A percentile compares a stretch with the other conserved stretches of the same genome.
phyloP scores from a whole-genome alignment of 1,140 invertebrate species.

The Chymomyza costata region DNA sequence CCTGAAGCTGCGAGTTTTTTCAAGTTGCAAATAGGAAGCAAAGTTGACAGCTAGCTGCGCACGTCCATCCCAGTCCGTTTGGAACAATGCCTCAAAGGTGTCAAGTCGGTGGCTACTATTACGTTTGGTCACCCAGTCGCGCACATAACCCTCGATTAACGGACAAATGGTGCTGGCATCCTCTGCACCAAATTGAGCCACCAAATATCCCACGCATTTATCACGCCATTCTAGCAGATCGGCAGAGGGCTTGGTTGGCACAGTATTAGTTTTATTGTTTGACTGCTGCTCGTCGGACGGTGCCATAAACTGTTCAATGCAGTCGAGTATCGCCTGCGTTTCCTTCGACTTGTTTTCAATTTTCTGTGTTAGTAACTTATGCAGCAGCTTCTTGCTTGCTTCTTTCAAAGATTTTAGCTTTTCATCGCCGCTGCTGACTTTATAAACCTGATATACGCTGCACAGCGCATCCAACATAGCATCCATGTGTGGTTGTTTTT shows the following conservation, averaged over 20 bases:
- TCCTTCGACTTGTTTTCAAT: conserved; percentile 4
- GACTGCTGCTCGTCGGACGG: not conserved
- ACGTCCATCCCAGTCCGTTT: conserved; percentile 27
- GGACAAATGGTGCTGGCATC: conserved; percentile 22
- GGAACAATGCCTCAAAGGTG: conserved; percentile 36
- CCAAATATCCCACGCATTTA: conserved; percentile 39
- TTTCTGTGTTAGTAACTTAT: conserved; percentile 18
- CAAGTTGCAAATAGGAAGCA: conserved; percentile 1
- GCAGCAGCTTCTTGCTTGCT: conserved; percentile 36
- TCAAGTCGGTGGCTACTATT: conserved; percentile 21
- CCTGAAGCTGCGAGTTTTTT: conserved; percentile 21
- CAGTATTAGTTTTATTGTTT: too few species aligned
- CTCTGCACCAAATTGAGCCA: conserved; percentile 20
- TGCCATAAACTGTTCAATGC: conserved; percentile 26
- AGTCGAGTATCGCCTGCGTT: conserved; percentile 18
- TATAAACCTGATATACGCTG: conserved; percentile 26
- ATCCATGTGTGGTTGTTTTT: conserved; percentile 20
- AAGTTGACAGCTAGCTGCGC: conserved; percentile 12
- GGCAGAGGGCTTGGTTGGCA: conserved; percentile 6
- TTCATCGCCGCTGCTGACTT: not conserved
- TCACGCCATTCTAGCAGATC: conserved; percentile 20
- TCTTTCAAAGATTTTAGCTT: conserved; percentile 32
- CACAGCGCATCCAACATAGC: conserved; percentile 24
- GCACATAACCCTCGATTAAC: conserved; percentile 11
- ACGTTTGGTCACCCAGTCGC: conserved; percentile 24